Base-by-base conservation (phyloP, 2,113 vertebrate genomes). In the Plotosus lineatus region DNA sequence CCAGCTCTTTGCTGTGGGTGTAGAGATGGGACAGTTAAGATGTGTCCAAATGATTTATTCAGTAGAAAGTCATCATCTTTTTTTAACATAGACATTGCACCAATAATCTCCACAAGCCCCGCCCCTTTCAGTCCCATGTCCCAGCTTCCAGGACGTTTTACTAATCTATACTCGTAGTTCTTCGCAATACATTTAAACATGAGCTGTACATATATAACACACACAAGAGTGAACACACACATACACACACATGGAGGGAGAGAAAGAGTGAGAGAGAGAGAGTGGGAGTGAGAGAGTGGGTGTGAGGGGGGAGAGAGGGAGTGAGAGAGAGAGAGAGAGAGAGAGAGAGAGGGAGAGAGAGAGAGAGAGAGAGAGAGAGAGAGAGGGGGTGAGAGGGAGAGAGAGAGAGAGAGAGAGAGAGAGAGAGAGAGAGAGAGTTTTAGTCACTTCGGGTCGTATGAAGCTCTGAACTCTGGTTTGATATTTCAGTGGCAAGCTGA, bases 401-500 rank as follows among this genome's bases (percentile, higher is more conserved):
- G 9, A 48, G 21, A 48, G 1, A 2, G 11, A 19, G 26, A 21
- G 12, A 74, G 11, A 31, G 12, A 28, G 46, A 72, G 5, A 28
- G 9, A 48, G 21, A 48, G 1, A 2, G 11, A 19, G 26, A 21
- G 12, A 74, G 11, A 31, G 12, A 28, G 46, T 48, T n/a, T 71
- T 56, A 50, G 28, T 40, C n/a, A 3, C 1, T 44, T 40, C 33
- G 7, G 31, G 19, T 15, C 12, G 46, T 66, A 73, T 42, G 53
- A 77, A 50, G 75, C 44, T 36, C 53, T 51, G 50, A 76, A 80
- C 26, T 42, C 74, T 48, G 15, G 77, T 80, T 84, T 84, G 73
- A 77, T 84, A 84, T 84, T 84, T 84, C 82, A 84, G 75, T 33
- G 33, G 46, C 10, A 56, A 55, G 66, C 44, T 61, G 66, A 81